Evolutionary conservation across 2,888 invertebrate species (phyloP).

Genomic region (Lithosia quadra): DNA sequence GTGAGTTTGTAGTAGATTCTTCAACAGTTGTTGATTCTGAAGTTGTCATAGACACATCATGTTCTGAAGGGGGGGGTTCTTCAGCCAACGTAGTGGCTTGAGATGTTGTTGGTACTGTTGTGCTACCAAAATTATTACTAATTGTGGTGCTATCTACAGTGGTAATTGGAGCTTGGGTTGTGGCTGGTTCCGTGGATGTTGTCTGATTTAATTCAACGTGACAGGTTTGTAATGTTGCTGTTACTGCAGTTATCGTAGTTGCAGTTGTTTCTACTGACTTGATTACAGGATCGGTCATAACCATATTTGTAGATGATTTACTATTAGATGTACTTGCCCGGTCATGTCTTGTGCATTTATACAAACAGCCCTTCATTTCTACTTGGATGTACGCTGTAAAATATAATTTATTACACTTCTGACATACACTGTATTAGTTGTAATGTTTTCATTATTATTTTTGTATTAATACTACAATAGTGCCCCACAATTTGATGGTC

Average conservation of each 20-base stretch:
- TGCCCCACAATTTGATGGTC: neutral
- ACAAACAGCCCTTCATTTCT: neutral
- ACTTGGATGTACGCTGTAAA: neutral
- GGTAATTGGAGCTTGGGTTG: neutral
- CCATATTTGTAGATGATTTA: neutral
- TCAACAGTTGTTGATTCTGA: neutral
- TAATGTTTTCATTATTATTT: neutral
- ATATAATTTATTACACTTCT: neutral
- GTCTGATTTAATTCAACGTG: neutral
- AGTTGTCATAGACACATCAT: neutral
- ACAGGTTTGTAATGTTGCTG: neutral
- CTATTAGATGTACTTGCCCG: neutral
- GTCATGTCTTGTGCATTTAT: neutral
- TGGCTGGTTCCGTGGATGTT: neutral
- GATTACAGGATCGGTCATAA: neutral
- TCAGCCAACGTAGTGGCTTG: slow-evolving; percentile 20
- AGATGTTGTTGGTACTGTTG: slow-evolving; percentile 26
- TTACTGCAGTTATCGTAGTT: neutral
- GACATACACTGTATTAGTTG: neutral
- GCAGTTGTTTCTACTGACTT: neutral
- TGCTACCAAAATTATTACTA: too few species aligned
- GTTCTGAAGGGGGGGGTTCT: slow-evolving; percentile 18
- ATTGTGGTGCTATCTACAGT: neutral
- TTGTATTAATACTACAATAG: neutral
- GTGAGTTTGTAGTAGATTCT: neutral